Conservation (phyloP, 2,113 vertebrate species). For the Bagarius yarrelli region DNA sequence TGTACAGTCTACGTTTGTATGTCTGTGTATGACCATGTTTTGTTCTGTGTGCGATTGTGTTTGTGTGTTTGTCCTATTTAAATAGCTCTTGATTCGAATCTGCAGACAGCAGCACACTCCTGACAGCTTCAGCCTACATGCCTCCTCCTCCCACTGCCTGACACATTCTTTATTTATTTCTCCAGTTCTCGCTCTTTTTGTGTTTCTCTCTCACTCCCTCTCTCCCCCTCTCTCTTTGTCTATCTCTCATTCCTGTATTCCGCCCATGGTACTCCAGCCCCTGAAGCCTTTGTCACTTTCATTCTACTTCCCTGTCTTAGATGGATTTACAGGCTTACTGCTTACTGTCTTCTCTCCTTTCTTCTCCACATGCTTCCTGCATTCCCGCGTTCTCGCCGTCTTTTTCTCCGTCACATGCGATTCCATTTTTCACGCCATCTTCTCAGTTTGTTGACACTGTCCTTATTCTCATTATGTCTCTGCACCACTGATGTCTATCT, state of each 20-base stretch:
- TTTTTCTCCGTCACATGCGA: slow-evolving; percentile 35
- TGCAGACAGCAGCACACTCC: slow-evolving; percentile 74
- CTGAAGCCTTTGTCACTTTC: slow-evolving; percentile 75
- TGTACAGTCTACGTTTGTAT: neutral
- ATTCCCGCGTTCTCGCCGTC: slow-evolving; percentile 42
- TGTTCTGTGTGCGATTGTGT: slow-evolving; percentile 18
- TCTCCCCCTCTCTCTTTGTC: slow-evolving; percentile 33
- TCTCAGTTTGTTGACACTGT: slow-evolving; percentile 57
- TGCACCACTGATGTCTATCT: slow-evolving; percentile 43
- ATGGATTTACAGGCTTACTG: slow-evolving; percentile 67
- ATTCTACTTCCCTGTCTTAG: slow-evolving; percentile 70
- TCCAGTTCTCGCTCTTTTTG: slow-evolving; percentile 59
- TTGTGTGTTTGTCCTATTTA: slow-evolving; percentile 64
- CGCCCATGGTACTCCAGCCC: slow-evolving; percentile 67
- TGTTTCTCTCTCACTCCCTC: slow-evolving; percentile 32
- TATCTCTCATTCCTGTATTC: slow-evolving; percentile 65
- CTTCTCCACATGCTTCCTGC: slow-evolving; percentile 46
- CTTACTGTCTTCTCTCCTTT: slow-evolving; percentile 63
- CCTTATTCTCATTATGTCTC: slow-evolving; percentile 58
- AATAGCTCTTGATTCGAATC: slow-evolving; percentile 74
- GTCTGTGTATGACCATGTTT: neutral
- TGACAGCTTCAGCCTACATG: slow-evolving; percentile 70
- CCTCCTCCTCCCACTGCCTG: slow-evolving; percentile 69
- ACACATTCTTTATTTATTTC: slow-evolving; percentile 64
- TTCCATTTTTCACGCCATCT: slow-evolving; percentile 55